Evolutionary conservation across 2,888 invertebrate species (phyloP).

Genomic region (Andricus quercusramuli): DNA sequence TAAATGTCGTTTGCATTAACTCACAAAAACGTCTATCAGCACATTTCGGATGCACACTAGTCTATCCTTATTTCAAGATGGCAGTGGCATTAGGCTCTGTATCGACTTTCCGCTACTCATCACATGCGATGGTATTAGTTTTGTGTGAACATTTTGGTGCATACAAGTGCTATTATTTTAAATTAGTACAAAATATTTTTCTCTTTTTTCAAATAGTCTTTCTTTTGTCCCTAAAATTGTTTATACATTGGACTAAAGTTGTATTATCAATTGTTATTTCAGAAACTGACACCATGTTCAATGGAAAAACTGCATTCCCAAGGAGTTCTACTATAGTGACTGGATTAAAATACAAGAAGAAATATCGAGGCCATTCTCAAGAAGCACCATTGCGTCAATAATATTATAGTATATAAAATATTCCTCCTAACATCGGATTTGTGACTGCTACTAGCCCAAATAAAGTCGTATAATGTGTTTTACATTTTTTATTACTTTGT

Average conservation of each 20-base stretch:
- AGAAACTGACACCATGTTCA: constrained; percentile 86
- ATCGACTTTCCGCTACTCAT: too few species aligned
- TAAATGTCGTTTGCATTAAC: too few species aligned
- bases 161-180: too few species aligned
- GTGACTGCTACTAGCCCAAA: background rate
- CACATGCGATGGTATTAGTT: too few species aligned
- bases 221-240: too few species aligned
- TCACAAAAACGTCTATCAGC: too few species aligned
- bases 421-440: background rate
- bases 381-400: background rate
- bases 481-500: background rate
- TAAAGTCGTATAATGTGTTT: background rate
- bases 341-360: constrained; percentile 89
- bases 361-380: constrained; percentile 87
- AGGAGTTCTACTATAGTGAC: constrained; percentile 91
- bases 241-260: background rate
- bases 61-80: too few species aligned
- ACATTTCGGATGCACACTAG: too few species aligned
- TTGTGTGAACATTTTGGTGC: too few species aligned
- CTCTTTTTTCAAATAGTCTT: too few species aligned
- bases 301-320: constrained; percentile 91
- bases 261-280: constrained; percentile 51
- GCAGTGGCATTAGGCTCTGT: too few species aligned
- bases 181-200: too few species aligned
- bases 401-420: background rate